phyloP scores from a whole-genome alignment of 1,140 invertebrate genomes.

The Drosophila elegans region DNA sequence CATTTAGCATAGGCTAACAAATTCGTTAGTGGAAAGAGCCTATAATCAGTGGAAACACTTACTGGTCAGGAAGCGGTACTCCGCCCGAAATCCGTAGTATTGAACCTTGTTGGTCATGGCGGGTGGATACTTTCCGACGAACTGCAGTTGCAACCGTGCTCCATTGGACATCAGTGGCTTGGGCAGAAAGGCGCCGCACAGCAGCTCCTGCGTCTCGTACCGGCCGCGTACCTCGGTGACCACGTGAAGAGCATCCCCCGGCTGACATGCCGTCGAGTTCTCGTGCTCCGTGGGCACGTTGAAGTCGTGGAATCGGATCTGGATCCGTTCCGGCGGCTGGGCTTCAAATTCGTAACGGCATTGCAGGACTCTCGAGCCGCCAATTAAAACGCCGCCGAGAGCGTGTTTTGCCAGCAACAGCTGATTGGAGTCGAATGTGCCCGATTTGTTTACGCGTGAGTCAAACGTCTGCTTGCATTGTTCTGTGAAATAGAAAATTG shows the following conservation, averaged over 20 bases:
- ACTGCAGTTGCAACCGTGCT: slow-evolving; percentile 92
- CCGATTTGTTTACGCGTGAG: slow-evolving; percentile 92
- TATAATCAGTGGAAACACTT: slow-evolving; percentile 79
- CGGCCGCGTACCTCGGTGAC: slow-evolving; percentile 60
- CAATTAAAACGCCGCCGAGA: slow-evolving; percentile 85
- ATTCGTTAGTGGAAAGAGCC: not conserved
- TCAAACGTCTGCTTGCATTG: slow-evolving; percentile 90
- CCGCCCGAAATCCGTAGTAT: slow-evolving; percentile 92
- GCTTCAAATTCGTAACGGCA: slow-evolving; percentile 95
- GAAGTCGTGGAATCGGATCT: slow-evolving; percentile 80
- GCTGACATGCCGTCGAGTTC: slow-evolving; percentile 64
- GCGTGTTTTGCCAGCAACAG: slow-evolving; percentile 84
- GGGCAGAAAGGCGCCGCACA: slow-evolving; percentile 92
- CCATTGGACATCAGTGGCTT: slow-evolving; percentile 96
- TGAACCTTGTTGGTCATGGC: slow-evolving; percentile 88
- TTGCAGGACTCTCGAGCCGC: slow-evolving; percentile 86
- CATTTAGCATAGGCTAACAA: no score
- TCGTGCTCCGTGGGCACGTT: slow-evolving; percentile 72
- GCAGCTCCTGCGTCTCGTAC: slow-evolving; percentile 88
- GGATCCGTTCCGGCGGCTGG: slow-evolving; percentile 91
- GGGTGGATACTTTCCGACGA: slow-evolving; percentile 87
- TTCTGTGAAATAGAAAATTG: slow-evolving; percentile 34
- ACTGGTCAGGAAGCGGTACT: slow-evolving; percentile 95
- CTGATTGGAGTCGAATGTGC: slow-evolving; percentile 91
- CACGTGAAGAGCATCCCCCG: slow-evolving; percentile 73